These are phyloP conservation scores for Eulemur albifrons DNA, from an alignment of 2,797 vertebrate genomes.

Conservation along the genomic window DNA sequence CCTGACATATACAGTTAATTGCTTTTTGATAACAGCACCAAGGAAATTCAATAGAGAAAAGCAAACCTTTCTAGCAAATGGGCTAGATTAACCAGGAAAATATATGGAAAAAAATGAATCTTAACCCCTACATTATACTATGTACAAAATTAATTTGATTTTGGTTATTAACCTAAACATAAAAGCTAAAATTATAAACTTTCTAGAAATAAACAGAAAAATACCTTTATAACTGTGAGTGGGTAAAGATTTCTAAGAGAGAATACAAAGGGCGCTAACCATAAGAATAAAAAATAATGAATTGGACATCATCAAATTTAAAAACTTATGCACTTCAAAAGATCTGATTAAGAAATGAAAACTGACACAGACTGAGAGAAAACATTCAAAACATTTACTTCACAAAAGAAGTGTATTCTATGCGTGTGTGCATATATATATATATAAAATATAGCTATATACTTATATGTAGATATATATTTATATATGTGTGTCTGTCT, in stretches of 20 bases:
- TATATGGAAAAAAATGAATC: neutral
- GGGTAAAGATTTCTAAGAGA: neutral
- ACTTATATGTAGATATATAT: neutral
- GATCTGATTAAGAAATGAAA: neutral
- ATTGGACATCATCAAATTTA: neutral
- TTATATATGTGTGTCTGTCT: neutral
- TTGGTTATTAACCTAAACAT: neutral
- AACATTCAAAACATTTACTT: neutral
- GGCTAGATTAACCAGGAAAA: neutral
- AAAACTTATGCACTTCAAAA: neutral
- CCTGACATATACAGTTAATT: neutral
- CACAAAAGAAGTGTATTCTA: neutral
- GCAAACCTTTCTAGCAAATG: neutral
- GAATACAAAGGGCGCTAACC: neutral
- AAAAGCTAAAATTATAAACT: neutral
- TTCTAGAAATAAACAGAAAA: neutral
- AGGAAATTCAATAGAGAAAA: neutral
- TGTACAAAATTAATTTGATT: neutral
- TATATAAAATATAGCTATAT: neutral
- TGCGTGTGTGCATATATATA: neutral
- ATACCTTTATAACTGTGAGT: neutral
- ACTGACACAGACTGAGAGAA: neutral
- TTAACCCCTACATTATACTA: neutral
- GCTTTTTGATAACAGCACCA: conserved; percentile 15
- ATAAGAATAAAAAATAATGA: neutral